Evolutionary conservation across 2,797 vertebrate genomes (phyloP), one percentile per base, ranked within the genome.

Genomic region (Rhyacichthys aspro): DNA sequence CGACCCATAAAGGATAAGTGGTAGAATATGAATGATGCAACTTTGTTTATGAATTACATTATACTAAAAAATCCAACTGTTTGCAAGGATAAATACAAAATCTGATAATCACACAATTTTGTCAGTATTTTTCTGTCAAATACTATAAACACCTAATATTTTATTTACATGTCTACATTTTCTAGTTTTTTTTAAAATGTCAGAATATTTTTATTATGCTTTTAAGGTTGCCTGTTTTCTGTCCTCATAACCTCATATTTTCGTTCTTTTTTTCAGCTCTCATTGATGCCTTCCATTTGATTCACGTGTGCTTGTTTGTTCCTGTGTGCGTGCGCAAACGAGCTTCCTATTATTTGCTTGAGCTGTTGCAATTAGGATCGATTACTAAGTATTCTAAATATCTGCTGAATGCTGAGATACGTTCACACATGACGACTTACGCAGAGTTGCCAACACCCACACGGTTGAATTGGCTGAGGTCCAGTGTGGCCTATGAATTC

Each of bases 401-500:
- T 65, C 58, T 55, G 56, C 39, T 45, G 45, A 64, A 55, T 39
- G 42, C 43, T 1, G 28, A 58, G 8, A 55, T 67, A 48, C 63
- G 59, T 49, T 17, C 42, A 38, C 32, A 55, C 23, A 15, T 56
- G 53, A 37, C 14, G 52, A 63, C 55, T 53, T 42, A 34, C 53
- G 54, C 47, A 36, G 42, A 37, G n/a, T 37, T 34, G 43, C 41
- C 36, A 3, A 23, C 45, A 63, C 56, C 56, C 49, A 28, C 70
- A 72, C 32, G 2, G 64, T 75, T 76, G 60, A 78, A 78, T 71
- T 84, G 76, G 73, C 71, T 43, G 23, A 68, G 70, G 83, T 84
- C 81, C 88, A 86, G 74, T 53, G 66, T 83, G 75, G 83, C 76
- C 79, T 73, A 85, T 83, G 74, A 88, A 87, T 84, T 84, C 66